A percentile compares a stretch with the other conserved stretches of the same genome.
phyloP scores from a whole-genome alignment of 2,113 vertebrate species.

The Proteles cristata region DNA sequence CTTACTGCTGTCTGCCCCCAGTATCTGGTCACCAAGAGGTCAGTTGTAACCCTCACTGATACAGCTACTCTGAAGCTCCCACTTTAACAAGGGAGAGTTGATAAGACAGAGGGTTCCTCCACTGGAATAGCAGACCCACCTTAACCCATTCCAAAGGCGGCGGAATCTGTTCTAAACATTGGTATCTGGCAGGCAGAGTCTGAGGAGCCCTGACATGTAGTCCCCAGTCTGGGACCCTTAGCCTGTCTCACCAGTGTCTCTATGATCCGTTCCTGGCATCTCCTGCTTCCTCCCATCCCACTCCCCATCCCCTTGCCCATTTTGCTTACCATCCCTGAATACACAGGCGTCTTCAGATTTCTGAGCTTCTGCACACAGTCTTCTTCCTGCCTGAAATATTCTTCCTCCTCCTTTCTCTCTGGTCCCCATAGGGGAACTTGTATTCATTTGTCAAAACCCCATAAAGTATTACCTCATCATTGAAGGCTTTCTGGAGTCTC shows the following conservation, averaged over 20 bases:
- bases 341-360: accelerated
- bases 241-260: background rate
- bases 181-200: background rate
- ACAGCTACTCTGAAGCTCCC: background rate
- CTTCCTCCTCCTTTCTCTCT: background rate
- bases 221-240: background rate
- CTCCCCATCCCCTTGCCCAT: background rate
- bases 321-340: background rate
- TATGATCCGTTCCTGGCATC: background rate
- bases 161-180: background rate
- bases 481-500: background rate
- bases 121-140: background rate
- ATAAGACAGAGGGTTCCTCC: background rate
- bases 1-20: background rate
- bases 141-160: background rate
- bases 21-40: accelerated
- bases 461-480: background rate
- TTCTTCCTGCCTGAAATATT: background rate
- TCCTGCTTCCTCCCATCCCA: no score
- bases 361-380: background rate
- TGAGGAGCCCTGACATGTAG: background rate
- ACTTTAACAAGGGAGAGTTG: background rate
- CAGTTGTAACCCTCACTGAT: accelerated
- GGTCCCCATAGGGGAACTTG: background rate
- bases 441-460: background rate